phyloP scores from a whole-genome alignment of 2,113 vertebrate species.

The Poeciliopsis prolifica region DNA sequence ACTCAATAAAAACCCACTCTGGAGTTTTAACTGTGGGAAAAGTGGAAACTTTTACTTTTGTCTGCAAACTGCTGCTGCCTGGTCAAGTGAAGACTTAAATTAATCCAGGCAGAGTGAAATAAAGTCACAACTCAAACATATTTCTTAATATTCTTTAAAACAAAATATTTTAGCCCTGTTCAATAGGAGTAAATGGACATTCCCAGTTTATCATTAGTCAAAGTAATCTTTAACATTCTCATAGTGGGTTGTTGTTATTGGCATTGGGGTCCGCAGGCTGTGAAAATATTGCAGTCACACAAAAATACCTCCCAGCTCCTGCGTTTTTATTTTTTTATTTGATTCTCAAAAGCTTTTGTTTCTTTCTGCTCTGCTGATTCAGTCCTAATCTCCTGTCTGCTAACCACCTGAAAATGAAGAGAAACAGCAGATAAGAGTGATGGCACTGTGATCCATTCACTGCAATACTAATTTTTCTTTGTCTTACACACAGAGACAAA shows the following conservation, averaged over 20 bases:
- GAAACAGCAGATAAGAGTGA: constrained; percentile 51
- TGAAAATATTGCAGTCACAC: constrained; percentile 62
- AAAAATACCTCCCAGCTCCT: constrained; percentile 41
- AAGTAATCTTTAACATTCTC: constrained; percentile 31
- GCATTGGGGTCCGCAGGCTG: constrained; percentile 41
- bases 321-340: constrained; percentile 15
- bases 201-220: constrained; percentile 40
- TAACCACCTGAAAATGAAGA: constrained; percentile 53
- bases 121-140: background rate
- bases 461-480: constrained; percentile 54
- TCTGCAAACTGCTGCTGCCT: constrained; percentile 24
- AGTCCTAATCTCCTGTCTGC: constrained; percentile 60
- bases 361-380: constrained; percentile 58
- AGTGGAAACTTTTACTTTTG: constrained; percentile 24
- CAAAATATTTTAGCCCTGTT: background rate
- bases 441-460: constrained; percentile 44
- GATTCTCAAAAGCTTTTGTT: constrained; percentile 53
- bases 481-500: constrained; percentile 49
- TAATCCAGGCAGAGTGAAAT: constrained; percentile 3
- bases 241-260: constrained; percentile 40
- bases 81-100: constrained; percentile 13
- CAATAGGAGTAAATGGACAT: background rate
- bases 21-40: constrained; percentile 12
- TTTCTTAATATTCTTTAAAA: background rate
- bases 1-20: constrained; percentile 43